Evolutionary conservation across 2,113 vertebrate species (phyloP), one percentile per base, ranked within the genome.

Genomic region (Nannospalax galili): DNA sequence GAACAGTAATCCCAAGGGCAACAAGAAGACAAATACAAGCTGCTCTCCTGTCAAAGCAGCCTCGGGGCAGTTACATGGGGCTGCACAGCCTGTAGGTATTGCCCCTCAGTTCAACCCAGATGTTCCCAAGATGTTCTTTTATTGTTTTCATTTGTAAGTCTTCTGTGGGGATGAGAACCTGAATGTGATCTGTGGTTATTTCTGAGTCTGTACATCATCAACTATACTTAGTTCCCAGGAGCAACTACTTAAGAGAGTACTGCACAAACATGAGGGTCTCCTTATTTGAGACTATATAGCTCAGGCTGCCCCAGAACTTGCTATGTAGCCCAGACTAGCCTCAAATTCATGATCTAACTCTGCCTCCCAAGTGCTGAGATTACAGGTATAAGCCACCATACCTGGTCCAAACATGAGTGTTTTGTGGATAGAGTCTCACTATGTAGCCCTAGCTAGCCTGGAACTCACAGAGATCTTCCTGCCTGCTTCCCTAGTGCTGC

Each of bases 201-300:
- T 79, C 58, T 20, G n/a, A 30, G 11, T 56, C 26, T 37, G 15
- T 24, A 26, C 3, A 42, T 45, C 14, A 42, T 32, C 48, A 16
- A 3, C 9, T 56, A 67, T 5, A 30, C 28, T 69, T 35, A 37
- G 60, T 24, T 17, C 20, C 48, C 64, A 30, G 26, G 8, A 35
- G 26, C 22, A 0, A 35, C 26, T 81, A 19, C 62, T 17, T 0
- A 0, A 1, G n/a, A 65, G 52, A 24, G 2, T 20, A 19, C 73
- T 6, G 3, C 62, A 72, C 17, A 75, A 14, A 40, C 52, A 8
- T 16, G 37, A 35, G 12, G 42, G 77, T 58, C 26, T 45, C 52
- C 12, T 20, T 37, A 40, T 56, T 37, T 32, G 52, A 40, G 67
- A 35, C 35, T 24, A 7, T 7, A 12, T 35, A 65, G 62, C 62